phyloP scores from a whole-genome alignment of 2,113 vertebrate genomes.

The Arenaria interpres region DNA sequence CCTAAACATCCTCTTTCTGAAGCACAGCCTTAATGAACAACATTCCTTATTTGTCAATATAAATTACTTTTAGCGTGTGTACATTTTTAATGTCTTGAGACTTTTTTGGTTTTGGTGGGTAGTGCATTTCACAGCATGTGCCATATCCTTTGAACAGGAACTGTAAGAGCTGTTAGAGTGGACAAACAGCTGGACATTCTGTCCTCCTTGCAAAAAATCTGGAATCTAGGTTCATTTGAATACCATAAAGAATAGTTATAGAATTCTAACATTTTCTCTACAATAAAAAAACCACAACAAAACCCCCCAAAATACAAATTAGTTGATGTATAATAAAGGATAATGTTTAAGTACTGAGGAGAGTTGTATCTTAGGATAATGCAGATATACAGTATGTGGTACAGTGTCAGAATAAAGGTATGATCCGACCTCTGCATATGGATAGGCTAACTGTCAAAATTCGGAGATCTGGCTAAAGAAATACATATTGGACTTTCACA shows the following conservation, averaged over 20 bases:
- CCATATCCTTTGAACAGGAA: slow-evolving; percentile 75
- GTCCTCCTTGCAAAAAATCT: slow-evolving; percentile 67
- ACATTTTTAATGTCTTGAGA: slow-evolving; percentile 72
- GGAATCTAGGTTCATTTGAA: slow-evolving; percentile 71
- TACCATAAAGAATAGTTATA: slow-evolving; percentile 71
- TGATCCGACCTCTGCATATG: slow-evolving; percentile 58
- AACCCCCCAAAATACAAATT: slow-evolving; percentile 53
- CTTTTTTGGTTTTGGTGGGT: slow-evolving; percentile 60
- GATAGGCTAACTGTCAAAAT: slow-evolving; percentile 27
- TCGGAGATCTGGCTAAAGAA: slow-evolving; percentile 33
- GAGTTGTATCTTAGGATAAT: slow-evolving; percentile 73
- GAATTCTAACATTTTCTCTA: slow-evolving; percentile 78
- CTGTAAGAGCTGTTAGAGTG: slow-evolving; percentile 67
- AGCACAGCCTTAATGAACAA: slow-evolving; percentile 79
- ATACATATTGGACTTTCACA: slow-evolving; percentile 36
- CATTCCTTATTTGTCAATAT: slow-evolving; percentile 81
- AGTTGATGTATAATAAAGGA: slow-evolving; percentile 76
- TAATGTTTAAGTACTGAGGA: slow-evolving; percentile 70
- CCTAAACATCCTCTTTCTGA: slow-evolving; percentile 65
- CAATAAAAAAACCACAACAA: slow-evolving; percentile 18
- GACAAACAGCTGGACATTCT: slow-evolving; percentile 71
- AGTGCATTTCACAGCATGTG: slow-evolving; percentile 74
- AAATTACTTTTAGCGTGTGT: slow-evolving; percentile 74
- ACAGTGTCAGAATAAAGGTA: slow-evolving; percentile 78
- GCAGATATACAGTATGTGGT: slow-evolving; percentile 80